These are phyloP conservation scores for Xiphias gladius DNA, from an alignment of 2,113 vertebrate genomes.

Conservation along the genomic window DNA sequence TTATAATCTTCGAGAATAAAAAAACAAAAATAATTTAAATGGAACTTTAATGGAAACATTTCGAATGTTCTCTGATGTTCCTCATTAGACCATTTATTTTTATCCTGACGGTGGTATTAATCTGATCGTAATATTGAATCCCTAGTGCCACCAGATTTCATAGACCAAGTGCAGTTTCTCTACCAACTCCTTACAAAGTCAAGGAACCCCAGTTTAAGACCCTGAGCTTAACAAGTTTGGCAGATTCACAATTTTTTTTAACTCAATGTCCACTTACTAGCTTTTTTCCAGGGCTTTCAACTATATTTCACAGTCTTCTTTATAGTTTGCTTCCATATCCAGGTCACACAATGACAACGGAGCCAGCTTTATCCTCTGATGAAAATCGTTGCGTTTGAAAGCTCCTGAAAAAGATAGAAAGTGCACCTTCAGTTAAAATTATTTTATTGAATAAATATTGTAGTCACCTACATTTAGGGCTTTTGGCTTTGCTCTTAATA, in stretches of 20 bases:
- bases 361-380: not conserved
- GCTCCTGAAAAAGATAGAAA: not conserved
- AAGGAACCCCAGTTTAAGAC: not conserved
- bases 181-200: not conserved
- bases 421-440: not conserved
- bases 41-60: no score
- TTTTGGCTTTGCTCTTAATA: no score
- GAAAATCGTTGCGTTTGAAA: not conserved
- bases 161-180: not conserved
- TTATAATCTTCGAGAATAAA: not conserved
- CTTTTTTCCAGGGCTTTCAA: not conserved
- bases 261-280: not conserved
- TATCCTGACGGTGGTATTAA: not conserved
- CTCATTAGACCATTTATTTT: no score
- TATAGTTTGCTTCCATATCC: no score
- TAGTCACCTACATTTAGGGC: no score
- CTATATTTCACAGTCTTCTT: not conserved
- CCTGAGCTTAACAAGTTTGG: not conserved
- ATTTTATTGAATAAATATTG: not conserved
- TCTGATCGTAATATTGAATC: not conserved
- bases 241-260: not conserved
- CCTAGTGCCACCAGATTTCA: not conserved
- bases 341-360: not conserved
- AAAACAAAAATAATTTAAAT: no score
- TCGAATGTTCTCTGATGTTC: no score